A percentile compares a stretch with the other conserved stretches of the same genome.
Conservation (phyloP, 2,113 vertebrate genomes). For the Kryptolebias marmoratus region DNA sequence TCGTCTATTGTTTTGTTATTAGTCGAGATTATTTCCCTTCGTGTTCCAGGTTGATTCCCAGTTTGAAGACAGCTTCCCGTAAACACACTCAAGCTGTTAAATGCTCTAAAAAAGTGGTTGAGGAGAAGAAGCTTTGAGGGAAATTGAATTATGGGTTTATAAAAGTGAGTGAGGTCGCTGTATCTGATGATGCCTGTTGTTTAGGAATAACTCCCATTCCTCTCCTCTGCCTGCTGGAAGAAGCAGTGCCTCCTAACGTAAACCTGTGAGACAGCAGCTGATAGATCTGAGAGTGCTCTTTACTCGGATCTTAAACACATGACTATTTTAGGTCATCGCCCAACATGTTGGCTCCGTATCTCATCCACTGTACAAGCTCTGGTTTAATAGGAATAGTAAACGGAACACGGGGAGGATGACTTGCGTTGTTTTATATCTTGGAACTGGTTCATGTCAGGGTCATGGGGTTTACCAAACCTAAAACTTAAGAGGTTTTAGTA, state of each 20-base stretch:
- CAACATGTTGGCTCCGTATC: constrained; percentile 30
- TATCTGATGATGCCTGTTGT: constrained; percentile 41
- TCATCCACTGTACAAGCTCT: constrained; percentile 29
- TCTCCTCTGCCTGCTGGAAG: constrained; percentile 41
- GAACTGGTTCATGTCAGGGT: constrained; percentile 29
- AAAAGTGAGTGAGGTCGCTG: constrained; percentile 42
- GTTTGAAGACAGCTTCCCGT: not conserved
- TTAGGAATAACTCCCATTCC: constrained; percentile 40
- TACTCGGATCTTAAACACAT: constrained; percentile 62
- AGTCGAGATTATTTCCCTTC: not conserved
- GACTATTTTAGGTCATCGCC: constrained; percentile 83
- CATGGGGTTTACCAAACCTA: constrained; percentile 7
- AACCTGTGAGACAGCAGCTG: constrained; percentile 70
- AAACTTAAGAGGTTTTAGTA: not conserved
- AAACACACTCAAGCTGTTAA: constrained; percentile 9
- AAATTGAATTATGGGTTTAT: constrained; percentile 16
- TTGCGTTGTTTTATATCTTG: constrained; percentile 12
- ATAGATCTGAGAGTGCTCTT: constrained; percentile 56
- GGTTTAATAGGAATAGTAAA: constrained; percentile 35
- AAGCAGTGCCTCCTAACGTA: constrained; percentile 58
- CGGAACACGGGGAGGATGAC: constrained; percentile 19
- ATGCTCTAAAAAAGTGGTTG: not conserved
- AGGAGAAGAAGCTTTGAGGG: not conserved
- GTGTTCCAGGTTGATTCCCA: constrained; percentile 1
- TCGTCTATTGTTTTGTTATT: not conserved